Evolutionary conservation across 1,140 invertebrate genomes (phyloP), one percentile per base, ranked within the genome.

Genomic region (Calosoma granatense): DNA sequence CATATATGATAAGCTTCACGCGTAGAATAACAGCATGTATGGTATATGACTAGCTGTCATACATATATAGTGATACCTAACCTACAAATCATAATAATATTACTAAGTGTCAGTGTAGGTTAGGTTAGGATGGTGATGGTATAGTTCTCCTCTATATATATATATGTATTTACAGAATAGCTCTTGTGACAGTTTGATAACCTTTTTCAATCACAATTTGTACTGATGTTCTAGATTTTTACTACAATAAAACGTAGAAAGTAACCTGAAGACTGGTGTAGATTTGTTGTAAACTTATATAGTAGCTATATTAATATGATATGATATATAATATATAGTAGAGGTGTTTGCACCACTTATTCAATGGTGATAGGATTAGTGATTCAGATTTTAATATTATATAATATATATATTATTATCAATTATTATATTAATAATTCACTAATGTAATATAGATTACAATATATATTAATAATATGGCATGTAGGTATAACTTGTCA

Each of bases 171-270:
- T 36, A 47, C 41, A 47, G 41, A 47, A 47, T 47, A 17, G 41
- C 41, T 47, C 41, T 47, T 6, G n/a, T n/a, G 9, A 47, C 15
- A 6, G 15, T n/a, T n/a, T n/a, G n/a, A n/a, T n/a, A n/a, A 47
- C 41, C 41, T 47, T 47, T 47, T n/a, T n/a, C n/a, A n/a, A 47
- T 47, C 41, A 47, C 41, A 47, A 47, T 47, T 47, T 47, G 41
- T 47, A 47, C 41, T 47, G 41, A 47, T 47, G 41, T 47, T 47
- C 17, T 47, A 47, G 41, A 47, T 47, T 47, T 47, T 47, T 47
- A 47, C 41, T 47, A 47, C 41, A 47, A 47, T 47, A 11, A 30
- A 30, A 47, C 41, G 41, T 47, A 47, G 41, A 9, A 47, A 47
- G 41, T 47, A 47, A 47, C 41, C 41, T 47, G 9, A 47, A 47